A percentile compares a stretch with the other conserved stretches of the same genome.
Conservation (phyloP, 2,888 invertebrate genomes). For the Octodonta nipae region DNA sequence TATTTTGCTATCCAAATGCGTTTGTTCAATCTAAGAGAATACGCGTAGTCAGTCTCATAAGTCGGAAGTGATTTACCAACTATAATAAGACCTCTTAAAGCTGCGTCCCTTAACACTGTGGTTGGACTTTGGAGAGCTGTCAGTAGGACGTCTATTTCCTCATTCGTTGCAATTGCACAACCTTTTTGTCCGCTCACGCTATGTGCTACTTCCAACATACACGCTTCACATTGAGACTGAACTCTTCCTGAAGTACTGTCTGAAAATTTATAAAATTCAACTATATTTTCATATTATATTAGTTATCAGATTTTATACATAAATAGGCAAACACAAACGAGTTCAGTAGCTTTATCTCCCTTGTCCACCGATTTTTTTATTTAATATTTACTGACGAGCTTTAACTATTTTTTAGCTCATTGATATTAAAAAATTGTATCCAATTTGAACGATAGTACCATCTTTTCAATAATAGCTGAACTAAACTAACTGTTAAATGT, state of each 20-base stretch:
- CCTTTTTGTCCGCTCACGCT: constrained; percentile 56
- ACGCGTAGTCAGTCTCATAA: constrained; percentile 44
- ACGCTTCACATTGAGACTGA: constrained; percentile 64
- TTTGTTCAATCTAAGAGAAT: constrained; percentile 49
- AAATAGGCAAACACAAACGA: too few species aligned
- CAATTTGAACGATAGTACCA: too few species aligned
- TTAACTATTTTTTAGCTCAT: too few species aligned
- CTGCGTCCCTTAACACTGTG: constrained; percentile 64
- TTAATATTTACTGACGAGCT: too few species aligned
- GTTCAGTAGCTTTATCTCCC: too few species aligned
- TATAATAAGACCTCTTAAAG: constrained; percentile 57
- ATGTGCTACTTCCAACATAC: constrained; percentile 66
- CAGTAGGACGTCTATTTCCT: constrained; percentile 65
- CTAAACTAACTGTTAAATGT: too few species aligned
- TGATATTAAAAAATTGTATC: too few species aligned
- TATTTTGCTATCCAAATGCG: constrained; percentile 74
- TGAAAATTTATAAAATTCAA: too few species aligned
- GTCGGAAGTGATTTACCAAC: constrained; percentile 49
- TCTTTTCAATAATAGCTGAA: too few species aligned
- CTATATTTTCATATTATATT: too few species aligned
- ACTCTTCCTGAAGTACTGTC: constrained; percentile 52
- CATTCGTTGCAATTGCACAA: constrained; percentile 47
- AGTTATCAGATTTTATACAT: too few species aligned
- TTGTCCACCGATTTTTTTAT: too few species aligned
- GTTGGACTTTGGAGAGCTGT: constrained; percentile 61